Conservation (phyloP, 2,888 invertebrate genomes). For the Thumatha senex region DNA sequence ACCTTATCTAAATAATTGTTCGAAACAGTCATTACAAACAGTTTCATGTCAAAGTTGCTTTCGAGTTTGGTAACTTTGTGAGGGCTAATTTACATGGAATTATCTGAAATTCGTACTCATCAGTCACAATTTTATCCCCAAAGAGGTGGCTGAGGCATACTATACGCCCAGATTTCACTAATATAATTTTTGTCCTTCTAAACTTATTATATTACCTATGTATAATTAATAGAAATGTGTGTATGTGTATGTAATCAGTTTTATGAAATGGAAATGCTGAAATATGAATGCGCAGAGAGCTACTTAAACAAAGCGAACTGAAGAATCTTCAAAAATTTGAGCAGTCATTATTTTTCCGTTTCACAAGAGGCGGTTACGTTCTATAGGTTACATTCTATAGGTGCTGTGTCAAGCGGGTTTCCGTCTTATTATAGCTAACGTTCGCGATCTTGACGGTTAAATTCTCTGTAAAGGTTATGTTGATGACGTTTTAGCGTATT, state of each 20-base stretch:
- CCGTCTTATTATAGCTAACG: constrained; percentile 33
- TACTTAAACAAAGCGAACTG: constrained; percentile 45
- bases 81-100: too few species aligned
- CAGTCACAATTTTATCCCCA: too few species aligned
- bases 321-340: constrained; percentile 47
- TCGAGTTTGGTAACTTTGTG: too few species aligned
- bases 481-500: not conserved
- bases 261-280: constrained; percentile 19
- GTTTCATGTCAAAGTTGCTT: too few species aligned
- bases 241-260: constrained; percentile 5
- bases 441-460: constrained; percentile 14
- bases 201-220: too few species aligned
- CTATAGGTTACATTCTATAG: constrained; percentile 34
- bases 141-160: too few species aligned
- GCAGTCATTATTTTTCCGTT: constrained; percentile 49
- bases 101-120: too few species aligned
- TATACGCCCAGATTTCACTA: too few species aligned
- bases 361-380: constrained; percentile 41
- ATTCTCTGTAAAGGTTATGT: not conserved
- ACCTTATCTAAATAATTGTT: too few species aligned
- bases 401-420: constrained; percentile 40
- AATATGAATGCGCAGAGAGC: constrained; percentile 29
- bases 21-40: too few species aligned
- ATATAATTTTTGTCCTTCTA: too few species aligned
- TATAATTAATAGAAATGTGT: not conserved